phyloP scores from a whole-genome alignment of 2,888 invertebrate species.

The Ophion ellenae region DNA sequence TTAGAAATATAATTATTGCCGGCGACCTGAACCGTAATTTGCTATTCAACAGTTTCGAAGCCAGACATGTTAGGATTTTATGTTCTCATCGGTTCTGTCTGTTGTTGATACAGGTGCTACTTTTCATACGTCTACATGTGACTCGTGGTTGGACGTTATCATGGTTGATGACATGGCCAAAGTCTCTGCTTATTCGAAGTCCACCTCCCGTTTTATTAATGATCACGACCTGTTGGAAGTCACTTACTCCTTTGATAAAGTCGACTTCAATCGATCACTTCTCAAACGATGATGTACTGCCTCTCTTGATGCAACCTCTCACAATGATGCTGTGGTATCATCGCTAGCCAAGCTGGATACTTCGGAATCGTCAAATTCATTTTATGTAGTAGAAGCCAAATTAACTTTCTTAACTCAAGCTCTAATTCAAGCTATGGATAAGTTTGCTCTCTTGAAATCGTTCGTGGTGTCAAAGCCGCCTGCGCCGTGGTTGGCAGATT shows the following conservation, averaged over 20 bases:
- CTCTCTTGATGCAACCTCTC: background rate
- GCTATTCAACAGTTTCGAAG: background rate
- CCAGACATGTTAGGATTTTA: constrained; percentile 6
- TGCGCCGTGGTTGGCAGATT: background rate
- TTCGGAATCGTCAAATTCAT: too few species aligned
- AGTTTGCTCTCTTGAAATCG: background rate
- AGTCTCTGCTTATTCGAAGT: background rate
- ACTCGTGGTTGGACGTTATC: constrained; percentile 16
- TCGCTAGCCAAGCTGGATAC: background rate
- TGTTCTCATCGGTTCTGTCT: background rate
- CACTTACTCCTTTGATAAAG: background rate
- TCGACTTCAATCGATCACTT: background rate
- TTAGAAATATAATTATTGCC: constrained; percentile 28
- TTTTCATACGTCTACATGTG: constrained; percentile 10
- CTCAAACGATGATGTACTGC: background rate
- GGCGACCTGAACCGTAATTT: background rate
- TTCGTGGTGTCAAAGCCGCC: background rate
- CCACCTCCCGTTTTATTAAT: constrained; percentile 6
- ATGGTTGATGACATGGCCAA: constrained; percentile 5
- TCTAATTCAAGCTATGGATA: background rate
- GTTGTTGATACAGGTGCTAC: constrained; percentile 1
- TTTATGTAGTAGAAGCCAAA: background rate
- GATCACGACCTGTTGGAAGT: constrained; percentile 26
- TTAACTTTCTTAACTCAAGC: background rate
- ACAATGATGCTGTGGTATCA: background rate